phyloP scores from a whole-genome alignment of 2,113 vertebrate genomes.

The Anolis carolinensis region DNA sequence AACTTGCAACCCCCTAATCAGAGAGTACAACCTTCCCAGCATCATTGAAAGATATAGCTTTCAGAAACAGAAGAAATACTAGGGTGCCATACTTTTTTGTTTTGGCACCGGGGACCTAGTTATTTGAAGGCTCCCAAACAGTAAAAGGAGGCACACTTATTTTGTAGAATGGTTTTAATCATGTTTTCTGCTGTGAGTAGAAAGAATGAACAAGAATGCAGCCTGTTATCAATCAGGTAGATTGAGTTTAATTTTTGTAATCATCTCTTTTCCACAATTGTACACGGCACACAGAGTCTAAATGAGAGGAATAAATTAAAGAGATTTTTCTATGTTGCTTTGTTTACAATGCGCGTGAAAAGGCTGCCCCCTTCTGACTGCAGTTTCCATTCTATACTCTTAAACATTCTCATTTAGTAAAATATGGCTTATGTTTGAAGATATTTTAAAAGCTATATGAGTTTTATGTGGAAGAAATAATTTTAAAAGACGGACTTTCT shows the following conservation, averaged over 20 bases:
- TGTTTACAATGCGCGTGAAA: conserved; percentile 57
- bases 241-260: conserved; percentile 30
- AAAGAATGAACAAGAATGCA: conserved; percentile 22
- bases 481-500: background rate
- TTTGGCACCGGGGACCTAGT: background rate
- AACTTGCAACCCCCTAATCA: background rate
- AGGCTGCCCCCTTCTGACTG: conserved; percentile 73
- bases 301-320: conserved; percentile 37
- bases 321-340: conserved; percentile 14
- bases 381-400: background rate
- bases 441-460: background rate
- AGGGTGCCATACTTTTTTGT: background rate
- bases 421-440: background rate
- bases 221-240: conserved; percentile 35
- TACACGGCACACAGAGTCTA: background rate
- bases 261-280: conserved; percentile 36
- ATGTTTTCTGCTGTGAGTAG: conserved; percentile 26
- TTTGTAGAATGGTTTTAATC: conserved; percentile 33
- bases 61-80: background rate
- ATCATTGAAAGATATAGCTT: background rate
- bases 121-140: background rate
- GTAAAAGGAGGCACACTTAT: background rate
- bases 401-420: background rate
- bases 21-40: background rate
- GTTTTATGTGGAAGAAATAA: background rate